Conservation (phyloP, 2,797 vertebrate species). For the Knipowitschia caucasica region DNA sequence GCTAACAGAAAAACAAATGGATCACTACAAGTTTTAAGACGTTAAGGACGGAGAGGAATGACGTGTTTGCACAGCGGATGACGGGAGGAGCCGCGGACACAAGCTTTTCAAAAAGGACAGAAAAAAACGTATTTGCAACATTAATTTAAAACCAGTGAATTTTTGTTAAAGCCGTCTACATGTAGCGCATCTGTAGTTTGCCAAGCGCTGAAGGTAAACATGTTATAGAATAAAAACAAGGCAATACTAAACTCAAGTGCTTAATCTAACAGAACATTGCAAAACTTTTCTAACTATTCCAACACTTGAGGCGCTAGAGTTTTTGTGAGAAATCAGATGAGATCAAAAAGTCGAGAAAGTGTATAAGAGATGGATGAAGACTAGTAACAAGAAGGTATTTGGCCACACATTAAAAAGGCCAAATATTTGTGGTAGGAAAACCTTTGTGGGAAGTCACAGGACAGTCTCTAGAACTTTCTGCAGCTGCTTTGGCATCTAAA, state of each 20-base stretch:
- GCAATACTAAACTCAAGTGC: neutral
- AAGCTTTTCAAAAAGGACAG: slow-evolving; percentile 17
- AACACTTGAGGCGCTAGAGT: no score
- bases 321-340: no score
- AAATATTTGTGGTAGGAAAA: no score
- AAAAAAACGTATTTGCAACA: slow-evolving; percentile 8
- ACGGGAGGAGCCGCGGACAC: slow-evolving; percentile 11
- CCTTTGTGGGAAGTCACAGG: no score
- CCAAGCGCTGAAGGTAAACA: neutral
- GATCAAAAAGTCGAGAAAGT: no score
- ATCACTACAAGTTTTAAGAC: slow-evolving; percentile 17
- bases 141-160: slow-evolving; percentile 7
- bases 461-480: no score
- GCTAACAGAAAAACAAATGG: slow-evolving; percentile 21
- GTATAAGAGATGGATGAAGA: no score
- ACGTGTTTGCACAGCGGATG: slow-evolving; percentile 11
- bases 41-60: slow-evolving; percentile 20
- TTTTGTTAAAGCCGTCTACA: neutral
- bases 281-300: no score
- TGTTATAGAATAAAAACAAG: neutral
- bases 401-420: no score
- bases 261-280: no score
- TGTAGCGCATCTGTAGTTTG: neutral
- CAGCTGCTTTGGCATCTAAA: no score
- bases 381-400: no score